Evolutionary conservation across 1,140 invertebrate genomes (phyloP), one percentile per base, ranked within the genome.

Genomic region (Drosophila grimshawi): DNA sequence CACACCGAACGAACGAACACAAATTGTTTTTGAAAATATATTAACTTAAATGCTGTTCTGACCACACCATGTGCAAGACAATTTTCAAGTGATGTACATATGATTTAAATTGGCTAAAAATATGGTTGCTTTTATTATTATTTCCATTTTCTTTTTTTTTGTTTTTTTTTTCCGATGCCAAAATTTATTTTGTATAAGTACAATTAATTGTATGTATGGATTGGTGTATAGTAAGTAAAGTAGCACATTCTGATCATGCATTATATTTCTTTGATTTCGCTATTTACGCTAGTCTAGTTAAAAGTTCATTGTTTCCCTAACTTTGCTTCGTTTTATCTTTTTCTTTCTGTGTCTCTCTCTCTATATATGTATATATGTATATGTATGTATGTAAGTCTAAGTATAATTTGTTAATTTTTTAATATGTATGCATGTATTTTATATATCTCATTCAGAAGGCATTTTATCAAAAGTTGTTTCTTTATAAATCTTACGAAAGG

Each of bases 391-490:
- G 39, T 43, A 33, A 63, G 51, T 46, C 51, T 68, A 73, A 61
- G 55, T 68, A 73, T 41, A 60, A 33, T 71, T 51, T 43, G 35
- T 60, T 55, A 43, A 53, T 78, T n/a, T 39, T 19, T 48, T 35
- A 41, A 70, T 80, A 79, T 74, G 53, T 71, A 62, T 63, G 60
- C 35, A 41, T 55, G 33, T 11, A 73, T 11, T 49, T 35, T 71
- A 27, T 46, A 46, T 46, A 19, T 30, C 51, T 52, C 57, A 68
- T 77, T 71, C 43, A 67, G 51, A 83, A 85, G 81, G 80, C 80
- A 83, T 81, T 74, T 74, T 64, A 80, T 80, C 55, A 80, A 80
- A 74, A 80, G 41, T 68, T 48, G 33, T 74, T 48, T 49, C 19
- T 19, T 19, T 19, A 19, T 57, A 48, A 29, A 39, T 35, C 8